Conservation (phyloP, 1,140 invertebrate species). For the Drosophila equinoxialis region DNA sequence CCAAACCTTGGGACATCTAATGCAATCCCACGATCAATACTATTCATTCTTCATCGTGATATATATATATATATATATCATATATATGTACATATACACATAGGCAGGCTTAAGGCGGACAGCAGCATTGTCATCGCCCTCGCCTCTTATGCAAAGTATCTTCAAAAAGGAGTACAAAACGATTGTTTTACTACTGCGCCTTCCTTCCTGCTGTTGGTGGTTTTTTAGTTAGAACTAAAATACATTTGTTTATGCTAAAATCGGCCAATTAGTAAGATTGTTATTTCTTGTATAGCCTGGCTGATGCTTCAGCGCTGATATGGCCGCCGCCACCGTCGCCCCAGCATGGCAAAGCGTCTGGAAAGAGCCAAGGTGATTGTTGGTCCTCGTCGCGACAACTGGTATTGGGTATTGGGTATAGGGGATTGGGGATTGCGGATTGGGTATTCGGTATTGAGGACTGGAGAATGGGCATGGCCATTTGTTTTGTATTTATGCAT, state of each 20-base stretch:
- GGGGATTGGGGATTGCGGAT: no score
- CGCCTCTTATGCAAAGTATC: slow-evolving; percentile 64
- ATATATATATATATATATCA: not conserved
- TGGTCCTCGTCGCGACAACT: slow-evolving; percentile 23
- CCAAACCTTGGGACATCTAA: not conserved
- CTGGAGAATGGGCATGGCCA: slow-evolving; percentile 58
- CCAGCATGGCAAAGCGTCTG: not conserved
- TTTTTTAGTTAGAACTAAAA: slow-evolving; percentile 81
- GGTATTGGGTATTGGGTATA: not conserved
- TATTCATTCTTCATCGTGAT: not conserved
- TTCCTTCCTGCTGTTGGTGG: slow-evolving; percentile 16
- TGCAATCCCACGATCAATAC: slow-evolving; percentile 10
- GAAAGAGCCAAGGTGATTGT: slow-evolving; percentile 26
- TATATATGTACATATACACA: not conserved
- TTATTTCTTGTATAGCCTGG: slow-evolving; percentile 80
- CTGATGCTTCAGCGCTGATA: slow-evolving; percentile 73
- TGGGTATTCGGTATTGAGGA: no score
- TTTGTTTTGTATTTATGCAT: slow-evolving; percentile 82
- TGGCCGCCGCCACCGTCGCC: slow-evolving; percentile 21
- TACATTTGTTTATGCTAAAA: slow-evolving; percentile 83
- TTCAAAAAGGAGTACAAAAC: slow-evolving; percentile 60
- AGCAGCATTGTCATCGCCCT: slow-evolving; percentile 4
- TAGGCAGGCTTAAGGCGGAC: not conserved
- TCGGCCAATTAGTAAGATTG: slow-evolving; percentile 83
- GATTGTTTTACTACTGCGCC: slow-evolving; percentile 40